Base-by-base conservation (phyloP, 2,797 vertebrate genomes). In the Epinephelus coioides region DNA sequence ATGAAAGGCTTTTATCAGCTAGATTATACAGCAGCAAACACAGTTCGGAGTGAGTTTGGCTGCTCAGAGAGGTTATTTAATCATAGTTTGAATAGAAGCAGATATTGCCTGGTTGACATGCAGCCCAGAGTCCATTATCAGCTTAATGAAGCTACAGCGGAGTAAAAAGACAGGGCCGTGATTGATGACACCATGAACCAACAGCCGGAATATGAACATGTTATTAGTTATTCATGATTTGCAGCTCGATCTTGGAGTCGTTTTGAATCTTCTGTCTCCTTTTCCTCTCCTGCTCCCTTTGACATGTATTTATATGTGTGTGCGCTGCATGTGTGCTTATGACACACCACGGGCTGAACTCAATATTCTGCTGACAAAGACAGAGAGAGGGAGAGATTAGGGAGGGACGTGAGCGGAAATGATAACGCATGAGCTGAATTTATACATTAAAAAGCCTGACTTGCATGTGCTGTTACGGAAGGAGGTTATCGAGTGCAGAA, bases 361-460 rank as follows among this genome's bases (percentile, higher is more conserved):
- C 59, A 72, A 69, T 82, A 86, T 89, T 90, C 73, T 85, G 86
- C 86, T 92, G 92, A 92, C 81, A 83, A 76, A 84, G 78, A 72
- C 54, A 13, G 34, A 86, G 57, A 13, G 59, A 68, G 44, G 40
- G 43, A 43, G 56, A 83, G 73, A 87, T 88, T 69, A 82, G 56
- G 44, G 27, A 56, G 9, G 70, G 76, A 79, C 1, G 54, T 81
- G 73, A 83, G 57, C 0, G 30, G 82, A 82, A 82, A 85, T 44
- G 49, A 89, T 83, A 71, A 91, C 10, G 21, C 72, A 71, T 49
- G 57, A 56, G 67, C 61, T 79, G 70, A 84, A 78, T 88, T 85
- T 73, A 64, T 66, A 81, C 78, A 88, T 88, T 69, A 70, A 86
- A 84, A 76, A 78, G 51, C 46, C 69, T 54, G 15, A 80, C 70